These are phyloP conservation scores for Saxicola maurus DNA, from an alignment of 2,797 vertebrate species.

Conservation along the genomic window DNA sequence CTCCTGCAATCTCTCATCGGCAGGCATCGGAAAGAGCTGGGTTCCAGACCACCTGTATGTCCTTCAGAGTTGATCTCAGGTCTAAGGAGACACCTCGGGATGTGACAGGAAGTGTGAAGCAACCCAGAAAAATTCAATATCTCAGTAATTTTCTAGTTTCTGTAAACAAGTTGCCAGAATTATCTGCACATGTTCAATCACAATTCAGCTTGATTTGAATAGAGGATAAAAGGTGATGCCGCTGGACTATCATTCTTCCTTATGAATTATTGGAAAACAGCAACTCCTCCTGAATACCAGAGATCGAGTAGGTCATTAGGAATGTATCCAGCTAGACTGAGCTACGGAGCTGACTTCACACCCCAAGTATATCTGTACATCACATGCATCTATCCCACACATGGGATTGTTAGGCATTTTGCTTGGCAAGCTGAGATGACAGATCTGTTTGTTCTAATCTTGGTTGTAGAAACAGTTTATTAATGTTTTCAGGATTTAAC, in stretches of 20 bases:
- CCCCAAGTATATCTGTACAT: not conserved
- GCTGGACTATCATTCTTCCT: not conserved
- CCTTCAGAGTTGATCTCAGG: too few relatives aligned
- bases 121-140: not conserved
- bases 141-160: not conserved
- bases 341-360: not conserved
- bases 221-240: not conserved
- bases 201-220: not conserved
- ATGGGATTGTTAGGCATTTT: not conserved
- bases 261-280: not conserved
- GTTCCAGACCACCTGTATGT: too few relatives aligned
- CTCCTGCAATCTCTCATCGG: too few relatives aligned
- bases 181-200: not conserved
- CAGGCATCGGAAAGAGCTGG: too few relatives aligned
- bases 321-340: not conserved
- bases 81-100: too few relatives aligned
- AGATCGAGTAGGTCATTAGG: not conserved
- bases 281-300: not conserved
- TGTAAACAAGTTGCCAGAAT: not conserved
- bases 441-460: not conserved
- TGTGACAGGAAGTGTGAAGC: not conserved
- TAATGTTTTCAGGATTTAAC: not conserved
- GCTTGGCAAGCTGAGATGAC: not conserved
- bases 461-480: not conserved
- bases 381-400: rapidly evolving